Conservation (phyloP, 2,797 vertebrate species). For the Xerus rutilus region DNA sequence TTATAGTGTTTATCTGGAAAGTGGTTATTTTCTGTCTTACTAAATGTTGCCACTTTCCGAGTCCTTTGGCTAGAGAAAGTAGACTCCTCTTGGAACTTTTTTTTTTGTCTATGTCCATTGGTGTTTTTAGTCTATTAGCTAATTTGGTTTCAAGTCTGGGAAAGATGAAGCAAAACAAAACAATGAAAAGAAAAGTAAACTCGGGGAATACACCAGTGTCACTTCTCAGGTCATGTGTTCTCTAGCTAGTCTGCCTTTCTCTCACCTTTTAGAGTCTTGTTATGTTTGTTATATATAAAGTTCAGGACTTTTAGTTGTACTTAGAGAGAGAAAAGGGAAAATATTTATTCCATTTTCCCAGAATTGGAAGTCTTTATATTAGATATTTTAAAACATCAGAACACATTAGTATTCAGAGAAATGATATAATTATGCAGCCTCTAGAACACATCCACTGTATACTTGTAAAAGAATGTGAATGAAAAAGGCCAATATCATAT, state of each 20-base stretch:
- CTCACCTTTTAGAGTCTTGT: neutral
- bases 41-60: neutral
- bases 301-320: neutral
- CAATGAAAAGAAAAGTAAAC: neutral
- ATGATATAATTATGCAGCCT: slow-evolving; percentile 10
- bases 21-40: slow-evolving; percentile 39
- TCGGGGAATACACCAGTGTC: neutral
- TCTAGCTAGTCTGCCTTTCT: neutral
- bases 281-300: neutral
- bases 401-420: neutral
- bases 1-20: neutral
- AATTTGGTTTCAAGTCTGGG: neutral
- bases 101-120: neutral
- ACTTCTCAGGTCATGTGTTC: neutral
- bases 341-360: neutral
- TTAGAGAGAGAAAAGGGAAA: neutral
- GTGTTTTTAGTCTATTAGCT: neutral
- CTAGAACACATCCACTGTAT: neutral
- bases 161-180: neutral
- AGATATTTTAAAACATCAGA: slow-evolving; percentile 32
- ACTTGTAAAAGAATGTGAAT: slow-evolving; percentile 18
- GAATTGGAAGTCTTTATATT: slow-evolving; percentile 11
- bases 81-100: neutral
- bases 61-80: neutral
- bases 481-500: slow-evolving; percentile 26